These are phyloP conservation scores for Neosilurus mollespiculum DNA, from an alignment of 2,797 vertebrate species.

Conservation along the genomic window DNA sequence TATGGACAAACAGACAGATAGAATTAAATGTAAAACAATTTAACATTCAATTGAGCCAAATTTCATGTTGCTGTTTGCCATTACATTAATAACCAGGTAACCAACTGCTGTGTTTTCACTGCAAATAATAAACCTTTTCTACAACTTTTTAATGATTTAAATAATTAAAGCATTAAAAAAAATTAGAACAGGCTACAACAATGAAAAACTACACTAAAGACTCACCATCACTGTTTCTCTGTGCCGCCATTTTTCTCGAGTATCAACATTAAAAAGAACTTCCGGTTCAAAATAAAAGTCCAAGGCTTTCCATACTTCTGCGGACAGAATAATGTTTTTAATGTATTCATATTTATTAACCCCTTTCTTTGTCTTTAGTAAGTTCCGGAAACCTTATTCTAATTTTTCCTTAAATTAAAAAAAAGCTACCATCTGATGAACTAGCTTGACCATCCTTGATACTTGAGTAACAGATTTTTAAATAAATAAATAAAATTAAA, in stretches of 20 bases:
- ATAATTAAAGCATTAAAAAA: background rate
- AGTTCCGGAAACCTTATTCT: too few relatives aligned
- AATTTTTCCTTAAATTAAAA: too few relatives aligned
- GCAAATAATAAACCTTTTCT: background rate
- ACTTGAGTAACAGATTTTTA: too few relatives aligned
- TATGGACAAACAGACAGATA: background rate
- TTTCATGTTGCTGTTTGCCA: background rate
- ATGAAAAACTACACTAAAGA: background rate
- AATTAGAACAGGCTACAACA: background rate
- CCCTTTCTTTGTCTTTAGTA: too few relatives aligned
- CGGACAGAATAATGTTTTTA: too few relatives aligned
- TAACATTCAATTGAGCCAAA: background rate
- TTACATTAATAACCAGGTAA: background rate
- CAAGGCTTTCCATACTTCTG: too few relatives aligned
- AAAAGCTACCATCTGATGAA: too few relatives aligned
- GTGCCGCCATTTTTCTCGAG: conserved; percentile 26
- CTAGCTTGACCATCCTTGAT: too few relatives aligned
- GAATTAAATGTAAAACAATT: background rate
- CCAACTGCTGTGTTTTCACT: background rate
- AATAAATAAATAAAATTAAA: too few relatives aligned
- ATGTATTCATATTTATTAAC: too few relatives aligned
- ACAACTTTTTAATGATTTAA: background rate
- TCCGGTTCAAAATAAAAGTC: conserved; percentile 41
- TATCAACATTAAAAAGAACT: conserved; percentile 15
- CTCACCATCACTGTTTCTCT: conserved; percentile 1